These are phyloP conservation scores for Cyprinodon variegatus DNA, from an alignment of 2,113 vertebrate species.

Conservation along the genomic window DNA sequence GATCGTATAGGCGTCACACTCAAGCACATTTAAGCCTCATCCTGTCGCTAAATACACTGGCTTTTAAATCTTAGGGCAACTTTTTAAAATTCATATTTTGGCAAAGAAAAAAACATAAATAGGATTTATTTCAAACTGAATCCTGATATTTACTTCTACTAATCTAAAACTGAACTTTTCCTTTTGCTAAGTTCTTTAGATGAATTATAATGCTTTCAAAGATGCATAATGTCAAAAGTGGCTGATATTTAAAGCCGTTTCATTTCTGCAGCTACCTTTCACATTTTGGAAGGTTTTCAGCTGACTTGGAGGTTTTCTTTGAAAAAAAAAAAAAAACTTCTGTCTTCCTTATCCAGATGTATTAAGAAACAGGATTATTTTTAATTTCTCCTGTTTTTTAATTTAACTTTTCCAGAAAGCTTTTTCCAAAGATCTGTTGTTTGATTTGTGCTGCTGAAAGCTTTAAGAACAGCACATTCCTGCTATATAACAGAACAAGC, in stretches of 20 bases:
- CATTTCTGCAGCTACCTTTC: not conserved
- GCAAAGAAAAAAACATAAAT: not conserved
- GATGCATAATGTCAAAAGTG: not conserved
- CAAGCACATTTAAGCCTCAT: not conserved
- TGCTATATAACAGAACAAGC: not conserved
- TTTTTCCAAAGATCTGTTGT: slow-evolving; percentile 1
- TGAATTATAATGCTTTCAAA: too few relatives aligned
- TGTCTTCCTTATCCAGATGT: too few relatives aligned
- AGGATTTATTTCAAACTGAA: not conserved
- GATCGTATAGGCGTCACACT: slow-evolving; percentile 7
- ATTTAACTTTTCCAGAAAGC: too few relatives aligned
- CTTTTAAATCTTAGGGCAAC: not conserved
- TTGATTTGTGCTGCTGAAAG: slow-evolving; percentile 1
- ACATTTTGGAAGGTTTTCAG: too few relatives aligned
- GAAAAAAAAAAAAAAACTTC: too few relatives aligned
- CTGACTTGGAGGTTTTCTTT: too few relatives aligned
- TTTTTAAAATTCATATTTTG: not conserved
- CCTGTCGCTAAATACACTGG: not conserved
- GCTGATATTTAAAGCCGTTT: not conserved
- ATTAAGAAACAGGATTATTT: too few relatives aligned
- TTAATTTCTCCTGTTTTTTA: too few relatives aligned
- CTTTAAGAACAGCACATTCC: not conserved
- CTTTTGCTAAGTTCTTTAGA: not conserved
- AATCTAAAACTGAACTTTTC: not conserved
- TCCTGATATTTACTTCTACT: not conserved